A percentile compares a stretch with the other conserved stretches of the same genome.
Conservation (phyloP, 2,113 vertebrate species). For the Petroica traversi region DNA sequence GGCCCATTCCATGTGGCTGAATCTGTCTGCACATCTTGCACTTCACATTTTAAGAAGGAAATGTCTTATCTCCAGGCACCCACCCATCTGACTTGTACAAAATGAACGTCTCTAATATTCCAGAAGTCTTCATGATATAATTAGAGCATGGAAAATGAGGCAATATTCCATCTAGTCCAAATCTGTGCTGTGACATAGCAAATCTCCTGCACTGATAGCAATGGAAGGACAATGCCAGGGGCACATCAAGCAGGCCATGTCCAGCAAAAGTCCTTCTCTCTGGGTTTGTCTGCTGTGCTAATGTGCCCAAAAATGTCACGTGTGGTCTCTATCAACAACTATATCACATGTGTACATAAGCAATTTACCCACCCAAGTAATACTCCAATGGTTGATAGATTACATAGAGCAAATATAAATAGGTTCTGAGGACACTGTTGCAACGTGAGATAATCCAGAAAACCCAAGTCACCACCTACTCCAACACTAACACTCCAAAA, state of each 20-base stretch:
- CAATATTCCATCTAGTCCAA: background rate
- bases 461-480: background rate
- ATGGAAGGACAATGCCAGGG: background rate
- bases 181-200: background rate
- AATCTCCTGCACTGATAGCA: background rate
- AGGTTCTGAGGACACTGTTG: slow-evolving; percentile 5
- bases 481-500: background rate
- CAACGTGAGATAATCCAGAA: slow-evolving; percentile 24
- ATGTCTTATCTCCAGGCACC: background rate
- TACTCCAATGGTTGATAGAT: slow-evolving; percentile 3
- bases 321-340: background rate
- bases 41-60: background rate
- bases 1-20: background rate
- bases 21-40: background rate
- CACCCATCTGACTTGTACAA: background rate
- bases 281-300: background rate
- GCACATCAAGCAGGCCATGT: background rate
- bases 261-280: background rate
- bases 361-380: slow-evolving; percentile 9
- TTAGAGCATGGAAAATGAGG: background rate
- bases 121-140: background rate
- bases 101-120: background rate
- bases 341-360: background rate
- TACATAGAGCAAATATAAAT: slow-evolving; percentile 52
- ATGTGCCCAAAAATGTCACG: background rate